Conservation (phyloP, 2,113 vertebrate species). For the Plecotus auritus region DNA sequence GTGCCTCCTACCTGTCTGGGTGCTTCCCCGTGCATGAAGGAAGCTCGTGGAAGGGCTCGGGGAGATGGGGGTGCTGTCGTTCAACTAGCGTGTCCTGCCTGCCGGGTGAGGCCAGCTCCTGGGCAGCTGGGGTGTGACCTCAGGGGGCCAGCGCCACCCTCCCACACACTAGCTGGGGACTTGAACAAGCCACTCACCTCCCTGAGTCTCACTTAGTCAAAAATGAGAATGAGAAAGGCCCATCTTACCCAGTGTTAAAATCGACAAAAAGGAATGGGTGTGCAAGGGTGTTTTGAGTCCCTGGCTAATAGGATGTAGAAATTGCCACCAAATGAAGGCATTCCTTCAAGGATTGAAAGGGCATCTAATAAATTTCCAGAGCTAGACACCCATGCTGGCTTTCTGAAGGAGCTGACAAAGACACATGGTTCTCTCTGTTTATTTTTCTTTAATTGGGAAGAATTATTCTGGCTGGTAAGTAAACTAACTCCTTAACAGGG, state of each 20-base stretch:
- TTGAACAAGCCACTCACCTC: neutral
- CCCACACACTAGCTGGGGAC: too few relatives aligned
- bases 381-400: neutral
- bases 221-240: neutral
- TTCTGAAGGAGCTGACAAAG: neutral
- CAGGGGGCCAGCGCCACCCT: neutral
- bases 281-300: neutral
- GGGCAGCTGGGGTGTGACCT: neutral
- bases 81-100: neutral
- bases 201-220: neutral
- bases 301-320: neutral
- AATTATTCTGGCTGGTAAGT: neutral
- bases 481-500: neutral
- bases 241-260: neutral
- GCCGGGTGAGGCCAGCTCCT: neutral
- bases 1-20: neutral
- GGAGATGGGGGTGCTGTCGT: neutral
- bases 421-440: neutral
- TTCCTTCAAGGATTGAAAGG: neutral
- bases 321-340: neutral
- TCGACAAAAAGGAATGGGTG: neutral
- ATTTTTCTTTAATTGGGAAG: neutral
- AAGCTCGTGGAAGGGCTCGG: accelerated
- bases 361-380: neutral
- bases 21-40: neutral